These are phyloP conservation scores for Lamprotornis superbus DNA, from an alignment of 2,113 vertebrate species.

Conservation along the genomic window DNA sequence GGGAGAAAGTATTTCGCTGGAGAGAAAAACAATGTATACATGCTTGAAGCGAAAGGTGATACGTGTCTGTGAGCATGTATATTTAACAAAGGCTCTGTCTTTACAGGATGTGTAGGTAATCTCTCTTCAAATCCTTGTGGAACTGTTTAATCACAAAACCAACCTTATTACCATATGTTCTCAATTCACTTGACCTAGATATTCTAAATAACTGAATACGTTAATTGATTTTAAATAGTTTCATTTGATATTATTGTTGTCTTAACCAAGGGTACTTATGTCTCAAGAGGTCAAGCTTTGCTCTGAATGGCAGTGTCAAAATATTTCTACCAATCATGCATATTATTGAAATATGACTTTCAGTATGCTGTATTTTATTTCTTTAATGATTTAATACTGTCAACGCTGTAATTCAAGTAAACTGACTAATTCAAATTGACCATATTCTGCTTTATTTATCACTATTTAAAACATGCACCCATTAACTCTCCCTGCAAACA, in stretches of 20 bases:
- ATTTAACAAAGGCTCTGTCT: background rate
- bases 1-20: background rate
- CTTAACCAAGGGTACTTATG: background rate
- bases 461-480: constrained; percentile 9
- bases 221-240: background rate
- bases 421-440: background rate
- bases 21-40: background rate
- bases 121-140: background rate
- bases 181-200: background rate
- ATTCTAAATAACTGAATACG: background rate
- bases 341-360: constrained; percentile 37
- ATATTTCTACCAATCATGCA: background rate
- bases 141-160: background rate
- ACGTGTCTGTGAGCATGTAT: background rate
- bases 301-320: constrained; percentile 20
- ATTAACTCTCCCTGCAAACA: constrained; percentile 19
- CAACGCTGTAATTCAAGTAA: background rate
- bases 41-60: background rate
- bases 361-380: constrained; percentile 28
- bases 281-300: constrained; percentile 3
- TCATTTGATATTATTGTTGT: background rate
- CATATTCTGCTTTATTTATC: constrained; percentile 41
- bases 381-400: background rate
- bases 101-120: background rate
- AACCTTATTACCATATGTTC: background rate